phyloP scores from a whole-genome alignment of 1,140 invertebrate genomes.

The Dolichoris vasculosae region DNA sequence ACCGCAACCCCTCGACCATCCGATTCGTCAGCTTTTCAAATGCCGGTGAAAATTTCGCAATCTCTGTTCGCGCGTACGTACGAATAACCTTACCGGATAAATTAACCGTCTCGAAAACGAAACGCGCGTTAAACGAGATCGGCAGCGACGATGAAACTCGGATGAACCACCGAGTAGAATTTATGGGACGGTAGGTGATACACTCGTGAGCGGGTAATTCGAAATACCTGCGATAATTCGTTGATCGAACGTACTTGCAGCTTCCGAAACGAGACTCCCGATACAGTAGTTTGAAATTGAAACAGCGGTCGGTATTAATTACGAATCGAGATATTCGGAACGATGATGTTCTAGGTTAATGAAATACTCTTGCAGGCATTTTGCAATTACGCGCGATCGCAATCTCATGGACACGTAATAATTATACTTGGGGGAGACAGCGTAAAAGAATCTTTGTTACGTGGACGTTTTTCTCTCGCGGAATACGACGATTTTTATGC shows the following conservation, averaged over 20 bases:
- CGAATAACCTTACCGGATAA: not conserved
- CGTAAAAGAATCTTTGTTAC: conserved; percentile 3
- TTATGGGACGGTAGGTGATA: not conserved
- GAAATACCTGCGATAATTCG: too few relatives aligned
- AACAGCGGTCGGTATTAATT: not conserved
- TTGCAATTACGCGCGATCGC: not conserved
- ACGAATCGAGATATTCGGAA: conserved; percentile 33
- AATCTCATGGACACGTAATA: conserved; percentile 2
- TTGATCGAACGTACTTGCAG: too few relatives aligned
- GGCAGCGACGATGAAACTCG: too few relatives aligned
- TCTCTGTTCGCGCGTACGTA: not conserved
- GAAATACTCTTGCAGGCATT: conserved; percentile 4
- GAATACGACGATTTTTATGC: conserved; percentile 26
- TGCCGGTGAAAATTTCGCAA: not conserved
- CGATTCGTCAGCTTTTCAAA: conserved; percentile 33
- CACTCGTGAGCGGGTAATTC: too few relatives aligned
- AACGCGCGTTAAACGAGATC: not conserved
- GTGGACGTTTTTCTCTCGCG: not conserved
- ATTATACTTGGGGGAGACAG: conserved; percentile 1
- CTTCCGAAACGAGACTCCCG: not conserved
- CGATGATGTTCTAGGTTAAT: not conserved
- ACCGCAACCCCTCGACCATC: not conserved
- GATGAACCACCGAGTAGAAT: not conserved
- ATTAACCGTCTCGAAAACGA: not conserved
- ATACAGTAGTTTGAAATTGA: not conserved